Evolutionary conservation across 1,140 invertebrate species (phyloP), one percentile per base, ranked within the genome.

Genomic region (Zaprionus taronus): DNA sequence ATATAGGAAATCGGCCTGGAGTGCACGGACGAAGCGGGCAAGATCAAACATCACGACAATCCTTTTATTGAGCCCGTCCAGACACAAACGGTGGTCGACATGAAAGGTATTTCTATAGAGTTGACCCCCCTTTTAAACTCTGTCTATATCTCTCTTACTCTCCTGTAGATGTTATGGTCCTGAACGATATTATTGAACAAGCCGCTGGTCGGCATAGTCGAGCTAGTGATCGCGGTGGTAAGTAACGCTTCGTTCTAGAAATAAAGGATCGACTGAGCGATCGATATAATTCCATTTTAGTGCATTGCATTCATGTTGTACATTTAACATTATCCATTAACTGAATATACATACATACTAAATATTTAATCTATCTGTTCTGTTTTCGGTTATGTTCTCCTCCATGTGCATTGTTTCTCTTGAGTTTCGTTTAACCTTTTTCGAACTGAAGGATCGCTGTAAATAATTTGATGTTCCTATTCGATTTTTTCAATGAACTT

Each of bases 151-250:
- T 61, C 6, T 61, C n/a, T 24, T 2, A 56, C 14, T 70, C 14
- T 44, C 6, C 7, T 57, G 63, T 93, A 99, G 98, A 99, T 95
- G 98, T 99, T 58, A 98, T 99, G 97, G 98, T 99, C 72, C 94
- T 99, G 79, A 99, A 98, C 93, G 98, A 99, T 93, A 98, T 99
- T 77, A 98, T 99, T 79, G 98, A 99, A 93, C 98, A 99, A 94
- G 98, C 98, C 34, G 97, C 97, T 74, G 97, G 96, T 76, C 94
- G 96, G 87, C 96, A 96, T 83, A 98, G 97, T 93, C 95, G 95
- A 93, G 95, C 95, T 49, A 97, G 96, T 90, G 97, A 98, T 79
- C 94, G 91, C 67, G 97, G 96, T 96, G 97, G 97, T 98, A 96
- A 95, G 94, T 78, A 67, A 49, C 49, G 28, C 47, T 63, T 80